Base-by-base conservation (phyloP, 37 sponge, comb jelly and placozoan genomes). In the Chondrosia reniformis region DNA sequence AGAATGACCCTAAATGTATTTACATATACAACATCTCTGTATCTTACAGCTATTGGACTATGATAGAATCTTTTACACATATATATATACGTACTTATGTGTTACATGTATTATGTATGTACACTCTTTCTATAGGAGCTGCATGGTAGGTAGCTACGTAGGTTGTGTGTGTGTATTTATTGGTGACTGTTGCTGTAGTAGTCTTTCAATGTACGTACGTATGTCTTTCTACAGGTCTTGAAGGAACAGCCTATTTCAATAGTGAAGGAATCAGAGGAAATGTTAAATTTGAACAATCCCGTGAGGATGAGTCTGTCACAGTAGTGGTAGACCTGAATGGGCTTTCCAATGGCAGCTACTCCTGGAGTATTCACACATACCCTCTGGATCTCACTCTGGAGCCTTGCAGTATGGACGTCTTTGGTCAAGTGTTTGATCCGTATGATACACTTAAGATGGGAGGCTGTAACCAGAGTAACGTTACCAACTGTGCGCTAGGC, bases 281-380 rank as follows among this genome's bases (percentile, higher is more conserved):
- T 17, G 83, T 91, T 13, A 43, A 22, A 0, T 91, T 91, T 76
- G 7, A 63, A 7, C 91, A 91, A 42, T 30, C 19, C 25, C 49
- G 63, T 10, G 73, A 74, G n/a, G 15, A 37, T 12, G 52, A 45
- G 45, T 45, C n/a, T 0, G 80, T 81, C 43, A 80, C 49, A 21
- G 71, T 91, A 15, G 19, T 36, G 3, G 74, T 90, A 27, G 63
- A 37, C 39, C 75, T 86, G 17, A 83, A 62, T 46, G 78, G 81
- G 79, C 61, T n/a, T 39, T 54, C 27, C 24, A 28, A 17, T 0
- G 37, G 46, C 32, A 24, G 44, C 15, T 77, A 52, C 64, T 74
- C 64, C 12, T 91, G 92, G 92, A 67, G 80, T 30, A 87, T 91
- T 0, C 83, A 83, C 64, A 30, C 79, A 79, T 84, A 63, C 33